Evolutionary conservation across 2,113 vertebrate species (phyloP).

Genomic region (Copsychus sechellarum): DNA sequence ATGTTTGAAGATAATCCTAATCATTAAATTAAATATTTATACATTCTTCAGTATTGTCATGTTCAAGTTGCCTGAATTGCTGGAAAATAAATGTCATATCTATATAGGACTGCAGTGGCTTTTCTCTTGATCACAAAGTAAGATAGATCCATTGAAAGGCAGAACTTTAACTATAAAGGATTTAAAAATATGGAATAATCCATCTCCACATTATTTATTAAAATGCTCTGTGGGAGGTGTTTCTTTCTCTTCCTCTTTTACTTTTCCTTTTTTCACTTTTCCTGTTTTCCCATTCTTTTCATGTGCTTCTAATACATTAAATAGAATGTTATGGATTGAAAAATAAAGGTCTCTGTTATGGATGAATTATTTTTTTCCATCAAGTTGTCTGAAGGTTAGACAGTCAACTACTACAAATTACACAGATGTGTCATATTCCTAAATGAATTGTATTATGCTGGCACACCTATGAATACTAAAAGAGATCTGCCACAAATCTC

Average conservation of each 20-base stretch:
- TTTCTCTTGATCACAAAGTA: conserved; percentile 22
- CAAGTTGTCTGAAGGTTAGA: conserved; percentile 68
- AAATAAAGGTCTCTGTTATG: conserved; percentile 67
- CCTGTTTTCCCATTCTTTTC: conserved; percentile 51
- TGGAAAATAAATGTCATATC: not conserved
- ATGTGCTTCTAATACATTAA: conserved; percentile 59
- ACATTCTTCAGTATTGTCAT: not conserved
- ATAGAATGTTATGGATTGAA: conserved; percentile 65
- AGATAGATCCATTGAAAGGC: conserved; percentile 6
- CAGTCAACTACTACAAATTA: conserved; percentile 73
- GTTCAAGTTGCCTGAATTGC: not conserved
- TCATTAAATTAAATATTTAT: conserved; percentile 33
- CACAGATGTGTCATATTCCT: conserved; percentile 59
- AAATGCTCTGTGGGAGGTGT: not conserved
- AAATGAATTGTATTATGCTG: conserved; percentile 69
- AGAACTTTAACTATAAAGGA: not conserved
- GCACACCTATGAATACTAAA: conserved; percentile 68
- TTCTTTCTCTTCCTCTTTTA: conserved; percentile 27
- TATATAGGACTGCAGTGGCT: not conserved
- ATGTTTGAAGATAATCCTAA: conserved; percentile 10
- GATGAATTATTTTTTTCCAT: conserved; percentile 66
- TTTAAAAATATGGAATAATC: conserved; percentile 24
- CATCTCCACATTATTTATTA: not conserved
- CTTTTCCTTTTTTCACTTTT: conserved; percentile 48
- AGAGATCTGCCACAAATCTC: conserved; percentile 50